phyloP scores from a whole-genome alignment of 2,888 invertebrate genomes.

The Tetropium fuscum region DNA sequence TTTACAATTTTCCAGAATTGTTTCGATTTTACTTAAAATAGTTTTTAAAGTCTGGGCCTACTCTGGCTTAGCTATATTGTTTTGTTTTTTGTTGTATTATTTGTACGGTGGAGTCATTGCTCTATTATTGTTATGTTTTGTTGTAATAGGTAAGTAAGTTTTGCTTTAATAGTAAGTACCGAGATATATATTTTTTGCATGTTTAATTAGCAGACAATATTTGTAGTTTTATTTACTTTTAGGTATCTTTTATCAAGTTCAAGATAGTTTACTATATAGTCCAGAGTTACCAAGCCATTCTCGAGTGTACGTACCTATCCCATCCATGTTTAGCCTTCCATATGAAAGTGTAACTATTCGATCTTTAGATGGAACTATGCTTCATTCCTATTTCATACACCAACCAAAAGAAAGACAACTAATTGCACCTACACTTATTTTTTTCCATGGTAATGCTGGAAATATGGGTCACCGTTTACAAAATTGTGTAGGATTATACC shows the following conservation, averaged over 20 bases:
- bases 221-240: slow-evolving; percentile 48
- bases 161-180: neutral
- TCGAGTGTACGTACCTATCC: slow-evolving; percentile 87
- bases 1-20: slow-evolving; percentile 62
- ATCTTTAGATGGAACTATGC: slow-evolving; percentile 80
- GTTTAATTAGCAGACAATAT: neutral
- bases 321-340: slow-evolving; percentile 86
- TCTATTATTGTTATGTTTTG: slow-evolving; percentile 76
- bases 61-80: slow-evolving; percentile 78
- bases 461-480: slow-evolving; percentile 88
- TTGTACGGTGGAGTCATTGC: slow-evolving; percentile 84
- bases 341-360: slow-evolving; percentile 86
- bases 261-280: slow-evolving; percentile 89
- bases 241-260: slow-evolving; percentile 88
- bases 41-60: slow-evolving; percentile 83
- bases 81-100: slow-evolving; percentile 85
- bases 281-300: slow-evolving; percentile 92
- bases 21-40: slow-evolving; percentile 68
- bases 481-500: slow-evolving; percentile 89
- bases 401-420: slow-evolving; percentile 77
- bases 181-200: no score
- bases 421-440: slow-evolving; percentile 85
- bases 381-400: slow-evolving; percentile 86
- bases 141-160: slow-evolving; percentile 74
- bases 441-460: slow-evolving; percentile 97